Evolutionary conservation across 2,888 invertebrate genomes (phyloP).

Genomic region (Entomobrya multifasciata): DNA sequence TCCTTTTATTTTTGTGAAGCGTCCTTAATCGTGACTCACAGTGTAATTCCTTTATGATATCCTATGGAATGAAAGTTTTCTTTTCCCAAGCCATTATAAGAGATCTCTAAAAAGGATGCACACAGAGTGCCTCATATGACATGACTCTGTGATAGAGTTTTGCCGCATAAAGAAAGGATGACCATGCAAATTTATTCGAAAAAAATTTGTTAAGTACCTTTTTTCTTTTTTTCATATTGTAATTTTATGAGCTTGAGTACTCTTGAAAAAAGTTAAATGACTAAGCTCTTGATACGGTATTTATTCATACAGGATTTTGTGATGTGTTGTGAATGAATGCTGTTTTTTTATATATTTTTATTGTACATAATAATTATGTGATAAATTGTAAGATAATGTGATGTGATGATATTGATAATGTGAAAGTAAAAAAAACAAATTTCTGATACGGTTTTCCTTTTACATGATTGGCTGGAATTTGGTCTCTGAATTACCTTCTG

Average conservation of each 20-base stretch:
- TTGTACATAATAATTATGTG: conserved; percentile 17
- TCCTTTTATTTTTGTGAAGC: too few relatives aligned
- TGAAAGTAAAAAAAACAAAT: conserved; percentile 56
- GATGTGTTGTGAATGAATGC: conserved; percentile 45
- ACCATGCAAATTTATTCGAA: conserved; percentile 69
- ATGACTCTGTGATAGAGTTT: background rate
- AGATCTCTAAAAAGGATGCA: background rate
- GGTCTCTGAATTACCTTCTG: conserved; percentile 61
- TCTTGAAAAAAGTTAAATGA: conserved; percentile 38
- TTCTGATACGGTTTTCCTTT: conserved; percentile 71
- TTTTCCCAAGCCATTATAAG: background rate
- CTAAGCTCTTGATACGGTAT: conserved; percentile 44
- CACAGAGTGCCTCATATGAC: too few relatives aligned
- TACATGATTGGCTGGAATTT: conserved; percentile 72
- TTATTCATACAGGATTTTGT: conserved; percentile 24
- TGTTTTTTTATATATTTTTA: conserved; percentile 1
- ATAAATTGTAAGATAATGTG: conserved; percentile 45
- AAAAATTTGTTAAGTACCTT: conserved; percentile 10
- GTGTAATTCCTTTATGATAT: too few relatives aligned
- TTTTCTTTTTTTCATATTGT: background rate
- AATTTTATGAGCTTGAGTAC: conserved; percentile 19
- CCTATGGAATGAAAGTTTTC: background rate
- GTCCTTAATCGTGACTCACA: background rate
- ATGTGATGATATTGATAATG: conserved; percentile 46
- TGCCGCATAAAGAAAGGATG: conserved; percentile 60